Conservation (phyloP, 2,797 vertebrate genomes). For the Echeneis naucrates region DNA sequence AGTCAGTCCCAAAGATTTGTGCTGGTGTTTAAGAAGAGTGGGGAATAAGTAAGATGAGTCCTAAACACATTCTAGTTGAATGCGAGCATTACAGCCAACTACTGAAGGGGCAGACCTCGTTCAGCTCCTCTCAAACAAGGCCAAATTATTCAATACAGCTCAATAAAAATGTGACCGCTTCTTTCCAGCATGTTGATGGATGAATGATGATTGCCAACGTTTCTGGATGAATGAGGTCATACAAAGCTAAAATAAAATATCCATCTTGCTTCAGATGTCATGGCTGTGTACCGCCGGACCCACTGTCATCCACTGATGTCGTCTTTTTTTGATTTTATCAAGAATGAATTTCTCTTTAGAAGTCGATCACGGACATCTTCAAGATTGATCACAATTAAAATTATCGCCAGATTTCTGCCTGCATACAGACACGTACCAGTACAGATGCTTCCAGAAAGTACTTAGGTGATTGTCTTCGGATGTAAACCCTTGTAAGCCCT, state of each 20-base stretch:
- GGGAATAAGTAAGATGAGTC: conserved; percentile 21
- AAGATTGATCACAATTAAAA: neutral
- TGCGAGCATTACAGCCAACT: conserved; percentile 25
- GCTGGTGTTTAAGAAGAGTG: conserved; percentile 31
- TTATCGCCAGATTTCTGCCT: too few relatives aligned
- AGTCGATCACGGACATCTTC: neutral
- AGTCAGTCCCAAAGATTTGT: conserved; percentile 37
- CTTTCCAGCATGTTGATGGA: too few relatives aligned
- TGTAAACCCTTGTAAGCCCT: neutral
- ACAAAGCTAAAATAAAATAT: too few relatives aligned
- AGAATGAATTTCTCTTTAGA: too few relatives aligned
- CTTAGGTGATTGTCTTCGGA: neutral
- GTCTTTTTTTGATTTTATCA: too few relatives aligned
- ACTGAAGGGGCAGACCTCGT: conserved; percentile 16
- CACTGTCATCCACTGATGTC: too few relatives aligned
- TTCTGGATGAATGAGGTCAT: too few relatives aligned
- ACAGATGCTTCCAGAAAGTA: neutral
- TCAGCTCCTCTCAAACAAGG: too few relatives aligned
- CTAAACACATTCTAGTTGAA: conserved; percentile 24
- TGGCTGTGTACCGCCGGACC: neutral
- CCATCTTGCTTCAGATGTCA: too few relatives aligned
- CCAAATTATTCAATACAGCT: neutral
- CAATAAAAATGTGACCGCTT: too few relatives aligned
- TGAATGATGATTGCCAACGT: too few relatives aligned
- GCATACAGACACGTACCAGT: neutral